Evolutionary conservation across 2,113 vertebrate species (phyloP), one percentile per base, ranked within the genome.

Genomic region (Corythornis vintsioides): DNA sequence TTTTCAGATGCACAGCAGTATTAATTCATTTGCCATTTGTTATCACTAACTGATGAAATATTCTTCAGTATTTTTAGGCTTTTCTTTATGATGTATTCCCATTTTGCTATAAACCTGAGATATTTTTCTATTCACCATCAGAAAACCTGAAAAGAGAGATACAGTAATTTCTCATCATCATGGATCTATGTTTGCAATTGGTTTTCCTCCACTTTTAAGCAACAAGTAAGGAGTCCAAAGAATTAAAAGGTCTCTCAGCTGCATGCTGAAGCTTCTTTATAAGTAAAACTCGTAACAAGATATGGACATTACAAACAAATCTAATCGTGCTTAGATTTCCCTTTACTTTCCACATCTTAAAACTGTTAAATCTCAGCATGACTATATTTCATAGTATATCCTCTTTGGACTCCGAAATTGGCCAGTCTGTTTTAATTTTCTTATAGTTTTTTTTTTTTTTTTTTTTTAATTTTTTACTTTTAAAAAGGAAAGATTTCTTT

Each of bases 321-420:
- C 8, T 66, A 83, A 25, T 13, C 50, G 20, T 35, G 56, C 43
- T 67, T 88, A 86, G 52, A 59, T 50, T 50, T 50, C 48, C 45
- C 33, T 83, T 92, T 76, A 63, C 83, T 80, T 89, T 63, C 52
- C 42, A 82, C 80, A 91, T 89, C 79, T 88, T 91, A 88, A 86
- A 89, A 92, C 55, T 70, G 75, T 85, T 91, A 83, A 33, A 89
- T 88, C 59, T 76, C 47, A 47, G 16, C 59, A 47, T 43, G 52
- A 24, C 21, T 85, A 13, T 63, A 85, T 83, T 94, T 85, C 64
- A 80, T 88, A 73, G 43, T 31, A 57, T 9, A 69, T 38, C 56
- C 11, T 80, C 67, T 65, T 21, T 60, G 47, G 89, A 89, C 66
- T 22, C 42, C 47, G 42, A 45, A 85, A 77, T 17, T 55, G 18